Percentiles rank a stretch among this genome's conserved stretches.
phyloP scores from a whole-genome alignment of 2,113 vertebrate species.

The Percopsis transmontana region DNA sequence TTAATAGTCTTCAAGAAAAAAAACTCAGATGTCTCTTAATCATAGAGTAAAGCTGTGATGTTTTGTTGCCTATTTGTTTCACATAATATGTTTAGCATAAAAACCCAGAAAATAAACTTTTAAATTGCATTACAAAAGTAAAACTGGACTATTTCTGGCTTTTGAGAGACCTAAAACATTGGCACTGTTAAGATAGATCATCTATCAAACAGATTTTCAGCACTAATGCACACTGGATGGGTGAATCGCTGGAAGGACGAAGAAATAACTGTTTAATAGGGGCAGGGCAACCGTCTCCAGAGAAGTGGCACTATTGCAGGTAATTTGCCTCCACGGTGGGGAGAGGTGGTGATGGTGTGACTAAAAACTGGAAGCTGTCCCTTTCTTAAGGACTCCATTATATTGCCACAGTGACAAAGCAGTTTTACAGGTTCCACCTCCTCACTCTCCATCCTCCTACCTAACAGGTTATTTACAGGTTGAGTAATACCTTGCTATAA shows the following conservation, averaged over 20 bases:
- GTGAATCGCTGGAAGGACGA: background rate
- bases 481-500: conserved; percentile 23
- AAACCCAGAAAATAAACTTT: too few relatives aligned
- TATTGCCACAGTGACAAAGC: conserved; percentile 73
- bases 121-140: too few relatives aligned
- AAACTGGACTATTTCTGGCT: too few relatives aligned
- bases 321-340: conserved; percentile 16
- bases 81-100: too few relatives aligned
- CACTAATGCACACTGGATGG: background rate
- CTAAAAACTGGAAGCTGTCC: conserved; percentile 32
- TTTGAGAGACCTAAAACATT: too few relatives aligned
- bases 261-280: conserved; percentile 1
- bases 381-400: conserved; percentile 46
- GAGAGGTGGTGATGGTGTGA: conserved; percentile 16
- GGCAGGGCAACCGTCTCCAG: background rate
- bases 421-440: conserved; percentile 71
- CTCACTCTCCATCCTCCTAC: conserved; percentile 29
- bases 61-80: too few relatives aligned
- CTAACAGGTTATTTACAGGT: conserved; percentile 20
- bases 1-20: too few relatives aligned
- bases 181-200: too few relatives aligned
- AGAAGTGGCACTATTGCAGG: conserved; percentile 1
- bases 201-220: too few relatives aligned
- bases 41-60: too few relatives aligned
- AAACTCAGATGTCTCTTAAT: too few relatives aligned